Base-by-base conservation (phyloP, 2,888 invertebrate genomes). In the Trissolcus brochymenae region DNA sequence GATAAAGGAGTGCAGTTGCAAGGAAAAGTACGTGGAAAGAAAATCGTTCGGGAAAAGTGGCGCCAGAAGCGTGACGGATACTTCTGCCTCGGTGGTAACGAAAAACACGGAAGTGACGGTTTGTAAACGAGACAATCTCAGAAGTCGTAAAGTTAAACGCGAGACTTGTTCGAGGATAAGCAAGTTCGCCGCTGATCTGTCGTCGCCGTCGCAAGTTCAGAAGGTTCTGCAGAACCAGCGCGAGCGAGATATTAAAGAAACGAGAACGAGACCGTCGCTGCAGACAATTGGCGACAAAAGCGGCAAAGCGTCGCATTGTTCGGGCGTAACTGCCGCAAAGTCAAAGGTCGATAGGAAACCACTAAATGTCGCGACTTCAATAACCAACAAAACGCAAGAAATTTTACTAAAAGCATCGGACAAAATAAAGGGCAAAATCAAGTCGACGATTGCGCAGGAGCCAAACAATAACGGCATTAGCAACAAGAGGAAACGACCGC, bases 181-280 rank as follows among this genome's bases (percentile, higher is more conserved):
- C 57, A 90, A 89, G 79, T 90, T 93, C 40, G 91, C 92, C 0
- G 68, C 66, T 1, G 92, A 92, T 66, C 84, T 93, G 4, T 88
- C 91, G 49, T 92, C 92, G 0, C 92, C 93, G 25, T 59, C 49
- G 51, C 79, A 83, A 51, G 6, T 88, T 90, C 65, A 90, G 89
- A 70, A 89, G 88, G 64, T 86, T 35, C 62, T 83, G 60, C 81
- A 80, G 46, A 85, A 79, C 46, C 83, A 82, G 11, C 81, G 77
- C 17, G 84, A 86, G 6, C 82, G 51, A 40, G 76, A 82, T 17
- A 41, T 70, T 43, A 78, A 60, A 25, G 80, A 79, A 25, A 59
- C 72, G 9, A 80, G 76, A 40, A 81, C 77, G 4, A 81, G 79
- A 66, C 66, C 81, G n/a, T 57, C 84, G 11, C 84, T 87, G 1